Percentiles rank a stretch among this genome's conserved stretches.
Evolutionary conservation across 2,113 vertebrate species (phyloP).

Genomic region (Arenaria interpres): DNA sequence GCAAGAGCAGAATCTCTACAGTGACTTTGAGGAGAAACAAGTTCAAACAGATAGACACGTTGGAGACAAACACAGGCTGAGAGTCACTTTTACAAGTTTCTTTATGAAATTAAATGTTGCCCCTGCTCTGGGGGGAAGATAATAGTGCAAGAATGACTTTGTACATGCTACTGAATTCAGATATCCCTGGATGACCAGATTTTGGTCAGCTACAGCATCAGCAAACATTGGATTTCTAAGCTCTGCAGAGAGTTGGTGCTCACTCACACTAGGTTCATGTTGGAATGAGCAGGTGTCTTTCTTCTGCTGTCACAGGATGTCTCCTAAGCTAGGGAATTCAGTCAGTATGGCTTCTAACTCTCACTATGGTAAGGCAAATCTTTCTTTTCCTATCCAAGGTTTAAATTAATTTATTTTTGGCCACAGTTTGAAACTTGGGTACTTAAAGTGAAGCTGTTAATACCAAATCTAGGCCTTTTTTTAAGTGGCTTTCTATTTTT

Average conservation of each 20-base stretch:
- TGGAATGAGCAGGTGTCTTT: neutral
- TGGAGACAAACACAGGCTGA: constrained; percentile 45
- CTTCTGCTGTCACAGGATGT: neutral
- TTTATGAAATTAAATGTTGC: constrained; percentile 80
- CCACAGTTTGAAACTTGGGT: constrained; percentile 20
- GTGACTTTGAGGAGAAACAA: neutral
- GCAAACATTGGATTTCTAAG: neutral
- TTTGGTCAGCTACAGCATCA: constrained; percentile 46
- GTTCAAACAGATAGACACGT: neutral
- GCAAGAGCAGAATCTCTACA: neutral
- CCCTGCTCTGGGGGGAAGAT: constrained; percentile 53
- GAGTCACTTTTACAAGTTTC: constrained; percentile 72
- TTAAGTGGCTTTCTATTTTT: neutral
- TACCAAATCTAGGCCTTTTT: neutral
- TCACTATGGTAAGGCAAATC: constrained; percentile 71
- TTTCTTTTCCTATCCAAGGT: constrained; percentile 54
- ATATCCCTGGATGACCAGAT: constrained; percentile 30
- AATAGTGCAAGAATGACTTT: constrained; percentile 74
- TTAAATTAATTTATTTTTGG: constrained; percentile 40
- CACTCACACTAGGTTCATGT: neutral
- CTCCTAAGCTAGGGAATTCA: constrained; percentile 38
- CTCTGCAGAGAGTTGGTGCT: neutral
- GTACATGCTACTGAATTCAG: constrained; percentile 69
- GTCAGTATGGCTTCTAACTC: constrained; percentile 77
- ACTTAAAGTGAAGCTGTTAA: neutral